Evolutionary conservation across 2,113 vertebrate genomes (phyloP).

Genomic region (Taurulus bubalis): DNA sequence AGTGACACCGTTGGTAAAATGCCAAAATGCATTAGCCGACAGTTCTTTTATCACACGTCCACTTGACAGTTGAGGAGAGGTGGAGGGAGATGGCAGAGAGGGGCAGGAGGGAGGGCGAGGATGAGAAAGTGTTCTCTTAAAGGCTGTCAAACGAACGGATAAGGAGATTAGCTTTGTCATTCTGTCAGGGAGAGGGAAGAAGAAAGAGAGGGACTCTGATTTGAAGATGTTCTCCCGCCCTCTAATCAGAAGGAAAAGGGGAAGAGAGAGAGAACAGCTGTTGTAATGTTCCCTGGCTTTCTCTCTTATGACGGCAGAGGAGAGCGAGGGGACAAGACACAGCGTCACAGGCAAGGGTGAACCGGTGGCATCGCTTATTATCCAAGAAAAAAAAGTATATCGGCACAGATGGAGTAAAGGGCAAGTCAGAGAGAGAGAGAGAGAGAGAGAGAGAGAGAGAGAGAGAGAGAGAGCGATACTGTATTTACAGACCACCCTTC

Average conservation of each 20-base stretch:
- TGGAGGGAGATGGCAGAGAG: slow-evolving; percentile 12
- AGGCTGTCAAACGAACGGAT: slow-evolving; percentile 62
- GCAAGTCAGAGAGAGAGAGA: background rate
- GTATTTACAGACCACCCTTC: slow-evolving; percentile 19
- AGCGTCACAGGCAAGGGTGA: slow-evolving; percentile 33
- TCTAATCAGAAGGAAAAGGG: slow-evolving; percentile 48
- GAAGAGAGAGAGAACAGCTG: slow-evolving; percentile 38
- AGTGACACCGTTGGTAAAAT: slow-evolving; percentile 40
- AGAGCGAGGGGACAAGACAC: slow-evolving; percentile 18
- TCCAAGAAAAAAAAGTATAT: slow-evolving; percentile 16
- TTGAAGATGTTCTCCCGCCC: slow-evolving; percentile 64
- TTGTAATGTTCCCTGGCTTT: slow-evolving; percentile 33
- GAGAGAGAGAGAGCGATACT: too few species aligned
- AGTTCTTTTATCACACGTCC: slow-evolving; percentile 41
- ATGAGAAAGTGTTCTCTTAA: slow-evolving; percentile 51
- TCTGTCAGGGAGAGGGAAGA: slow-evolving; percentile 55
- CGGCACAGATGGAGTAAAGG: slow-evolving; percentile 36
- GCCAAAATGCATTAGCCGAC: slow-evolving; percentile 47
- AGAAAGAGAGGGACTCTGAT: slow-evolving; percentile 59
- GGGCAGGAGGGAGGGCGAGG: slow-evolving; percentile 2
- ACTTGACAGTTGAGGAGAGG: slow-evolving; percentile 53
- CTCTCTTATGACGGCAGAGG: slow-evolving; percentile 32
- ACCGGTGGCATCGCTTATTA: slow-evolving; percentile 50
- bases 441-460: too few species aligned
- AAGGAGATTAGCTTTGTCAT: slow-evolving; percentile 73